phyloP scores from a whole-genome alignment of 2,113 vertebrate species.

The Lagopus muta region DNA sequence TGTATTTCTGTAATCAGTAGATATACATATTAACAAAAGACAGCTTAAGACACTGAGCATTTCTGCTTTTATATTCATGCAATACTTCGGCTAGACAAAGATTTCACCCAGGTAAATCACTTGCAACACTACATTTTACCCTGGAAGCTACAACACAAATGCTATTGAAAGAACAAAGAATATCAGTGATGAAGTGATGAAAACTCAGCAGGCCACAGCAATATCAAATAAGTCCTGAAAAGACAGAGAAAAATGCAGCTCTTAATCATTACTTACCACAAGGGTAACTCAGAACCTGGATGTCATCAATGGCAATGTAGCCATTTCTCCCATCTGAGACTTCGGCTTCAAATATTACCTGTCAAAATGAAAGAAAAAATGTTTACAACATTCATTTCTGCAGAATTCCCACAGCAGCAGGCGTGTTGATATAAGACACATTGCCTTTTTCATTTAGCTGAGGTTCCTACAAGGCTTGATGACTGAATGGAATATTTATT shows the following conservation, averaged over 20 bases:
- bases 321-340: constrained; percentile 91
- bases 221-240: constrained; percentile 60
- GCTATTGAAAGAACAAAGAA: constrained; percentile 57
- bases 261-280: constrained; percentile 93
- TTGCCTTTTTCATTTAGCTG: constrained; percentile 52
- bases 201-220: constrained; percentile 72
- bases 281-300: constrained; percentile 98
- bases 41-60: background rate
- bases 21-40: background rate
- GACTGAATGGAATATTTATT: constrained; percentile 50
- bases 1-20: background rate
- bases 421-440: background rate
- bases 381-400: constrained; percentile 67
- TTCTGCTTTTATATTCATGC: background rate
- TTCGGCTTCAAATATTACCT: constrained; percentile 99
- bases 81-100: background rate
- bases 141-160: constrained; percentile 44
- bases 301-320: constrained; percentile 98
- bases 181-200: constrained; percentile 67
- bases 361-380: constrained; percentile 73
- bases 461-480: constrained; percentile 49
- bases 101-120: constrained; percentile 28
- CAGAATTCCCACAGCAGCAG: constrained; percentile 32
- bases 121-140: background rate
- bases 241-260: constrained; percentile 79